Base-by-base conservation (phyloP, 2,888 invertebrate species). In the Acronicta alni region DNA sequence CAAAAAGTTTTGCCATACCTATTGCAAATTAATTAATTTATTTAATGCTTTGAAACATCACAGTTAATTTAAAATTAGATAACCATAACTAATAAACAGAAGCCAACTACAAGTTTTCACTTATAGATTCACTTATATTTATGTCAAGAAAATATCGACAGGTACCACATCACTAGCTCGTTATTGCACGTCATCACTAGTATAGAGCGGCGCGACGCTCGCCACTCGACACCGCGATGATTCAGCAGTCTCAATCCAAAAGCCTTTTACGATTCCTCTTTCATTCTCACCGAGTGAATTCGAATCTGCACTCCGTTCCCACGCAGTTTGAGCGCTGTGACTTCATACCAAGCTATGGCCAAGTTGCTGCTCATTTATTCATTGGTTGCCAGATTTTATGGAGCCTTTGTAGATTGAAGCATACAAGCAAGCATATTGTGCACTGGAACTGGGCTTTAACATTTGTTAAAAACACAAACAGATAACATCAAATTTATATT, bases 231-330 rank as follows among this genome's bases (percentile, higher is more conserved):
- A 78, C 84, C 80, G 87, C 87, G 87, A 91, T 92, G 92, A 93
- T 91, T 93, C 93, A 91, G 93, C 93, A 87, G 89, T 89, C 84
- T 91, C 89, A 89, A 89, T 89, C 91, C 91, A 82, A 90, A 91
- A 89, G 90, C 86, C 89, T 90, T 92, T 92, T 91, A 88, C 91
- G 87, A 91, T 87, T 92, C 85, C 84, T 88, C 89, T 89, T 91
- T 91, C 87, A 89, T 89, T 88, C 87, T 85, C 79, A 78, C 78
- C 80, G 77, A 79, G 83, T 87, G 84, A 88, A 88, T 90, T 88
- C 87, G 85, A 85, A 82, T 85, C 83, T 46, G 30, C 39, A 35
- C 42, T 42, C 83, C 75, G 75, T 85, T 85, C 82, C 80, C 83
- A 89, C 89, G 87, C 89, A 89, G 83, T 81, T 87, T 82, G 83